Percentiles rank a stretch among this genome's conserved stretches.
Evolutionary conservation across 1,140 invertebrate species (phyloP).

Genomic region (Aricia agestis): DNA sequence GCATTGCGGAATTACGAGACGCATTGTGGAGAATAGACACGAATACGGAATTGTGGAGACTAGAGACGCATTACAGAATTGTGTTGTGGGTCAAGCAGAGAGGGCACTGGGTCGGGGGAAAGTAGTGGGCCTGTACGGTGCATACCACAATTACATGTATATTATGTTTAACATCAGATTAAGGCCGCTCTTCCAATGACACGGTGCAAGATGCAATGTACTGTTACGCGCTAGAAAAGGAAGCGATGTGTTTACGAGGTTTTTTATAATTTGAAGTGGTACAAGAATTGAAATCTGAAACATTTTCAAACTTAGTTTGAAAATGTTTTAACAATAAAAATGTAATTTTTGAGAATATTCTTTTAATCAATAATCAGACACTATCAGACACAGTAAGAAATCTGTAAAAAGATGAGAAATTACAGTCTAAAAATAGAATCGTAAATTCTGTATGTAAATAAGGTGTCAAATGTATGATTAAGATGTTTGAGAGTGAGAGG

Average conservation of each 20-base stretch:
- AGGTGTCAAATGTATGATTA: not conserved
- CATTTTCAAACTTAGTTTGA: not conserved
- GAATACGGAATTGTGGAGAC: constrained; percentile 61
- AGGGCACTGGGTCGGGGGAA: constrained; percentile 73
- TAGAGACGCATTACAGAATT: no score
- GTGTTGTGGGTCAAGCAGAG: constrained; percentile 61
- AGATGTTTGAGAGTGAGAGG: not conserved
- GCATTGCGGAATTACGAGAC: not conserved
- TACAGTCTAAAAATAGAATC: not conserved
- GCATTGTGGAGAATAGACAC: constrained; percentile 34
- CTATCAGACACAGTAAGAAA: no score
- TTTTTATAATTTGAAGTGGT: not conserved
- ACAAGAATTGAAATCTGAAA: not conserved
- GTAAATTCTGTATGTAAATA: not conserved
- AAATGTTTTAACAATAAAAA: no score
- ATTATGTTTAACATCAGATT: constrained; percentile 36
- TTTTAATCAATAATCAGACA: no score
- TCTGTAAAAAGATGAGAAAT: no score
- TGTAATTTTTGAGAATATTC: no score
- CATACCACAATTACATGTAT: constrained; percentile 63
- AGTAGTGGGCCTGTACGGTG: constrained; percentile 56
- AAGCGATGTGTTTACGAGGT: not conserved
- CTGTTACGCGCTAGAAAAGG: constrained; percentile 9
- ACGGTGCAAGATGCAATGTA: constrained; percentile 23
- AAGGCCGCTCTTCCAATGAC: constrained; percentile 36